Evolutionary conservation across 2,888 invertebrate species (phyloP), one percentile per base, ranked within the genome.

Genomic region (Cantharis nigra): DNA sequence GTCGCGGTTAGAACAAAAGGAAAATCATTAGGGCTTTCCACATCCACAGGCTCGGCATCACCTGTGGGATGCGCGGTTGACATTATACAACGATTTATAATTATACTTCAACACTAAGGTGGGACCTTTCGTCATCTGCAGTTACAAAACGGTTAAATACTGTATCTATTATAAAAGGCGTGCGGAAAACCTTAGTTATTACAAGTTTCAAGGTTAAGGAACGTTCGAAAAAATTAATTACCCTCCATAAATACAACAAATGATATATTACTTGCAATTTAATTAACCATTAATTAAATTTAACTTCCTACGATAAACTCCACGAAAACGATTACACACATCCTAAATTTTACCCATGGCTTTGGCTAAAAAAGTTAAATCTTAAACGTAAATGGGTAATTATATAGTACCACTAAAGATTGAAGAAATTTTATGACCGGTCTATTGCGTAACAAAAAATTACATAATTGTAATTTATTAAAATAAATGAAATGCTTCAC

Each of bases 1-100:
- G 72, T 75, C 71, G 76, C 77, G 75, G 77, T 71, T 72, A 75
- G 78, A 80, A 78, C 79, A 80, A 80, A 81, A 78, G 73, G 74
- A 67, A 67, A 14, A 72, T 73, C 72, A 67, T 77, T 79, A 78
- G 76, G 74, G 76, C 76, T 79, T 79, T 79, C 78, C 76, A 73
- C 78, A 76, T 76, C 73, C 65, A 79, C 70, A 77, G 80, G 80
- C 80, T 79, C 76, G 80, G 74, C 80, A 77, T 80, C 78, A 79
- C 76, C 80, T 79, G 81, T 81, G 80, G 81, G 82, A 81, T 81
- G 82, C 78, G 80, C 81, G 76, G 81, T 81, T 82, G 82, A 82
- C 81, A 82, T 81, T 80, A 30, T 30, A 79, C 82, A 79, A 78
- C 78, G 81, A 80, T 82, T 81, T 82, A 81, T 82, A 81, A 81